These are phyloP conservation scores for Zelostemma sp. DNA, from an alignment of 1,140 invertebrate species.

Conservation along the genomic window DNA sequence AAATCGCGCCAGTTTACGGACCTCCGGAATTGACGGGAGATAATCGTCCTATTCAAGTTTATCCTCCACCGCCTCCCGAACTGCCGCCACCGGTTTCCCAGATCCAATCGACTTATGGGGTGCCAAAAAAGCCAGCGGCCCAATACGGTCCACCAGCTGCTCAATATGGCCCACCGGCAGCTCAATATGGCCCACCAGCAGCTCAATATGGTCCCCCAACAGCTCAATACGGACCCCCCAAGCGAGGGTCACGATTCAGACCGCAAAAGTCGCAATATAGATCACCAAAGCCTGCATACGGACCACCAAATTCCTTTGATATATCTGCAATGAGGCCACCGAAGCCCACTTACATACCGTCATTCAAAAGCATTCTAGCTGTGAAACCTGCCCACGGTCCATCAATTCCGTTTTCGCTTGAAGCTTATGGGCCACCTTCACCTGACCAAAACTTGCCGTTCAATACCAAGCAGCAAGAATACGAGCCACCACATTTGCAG, in stretches of 20 bases:
- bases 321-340: conserved; percentile 54
- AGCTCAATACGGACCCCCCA: conserved; percentile 42
- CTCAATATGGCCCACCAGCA: conserved; percentile 67
- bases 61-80: conserved; percentile 60
- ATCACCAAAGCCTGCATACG: no score
- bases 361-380: conserved; percentile 32
- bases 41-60: conserved; percentile 62
- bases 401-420: conserved; percentile 57
- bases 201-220: conserved; percentile 59
- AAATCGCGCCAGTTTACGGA: conserved; percentile 65
- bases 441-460: conserved; percentile 47
- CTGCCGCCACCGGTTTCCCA: conserved; percentile 62
- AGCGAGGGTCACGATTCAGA: no score
- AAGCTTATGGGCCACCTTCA: conserved; percentile 62
- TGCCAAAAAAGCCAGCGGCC: conserved; percentile 52
- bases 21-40: conserved; percentile 60
- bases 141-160: conserved; percentile 35
- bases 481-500: conserved; percentile 64
- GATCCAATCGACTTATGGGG: conserved; percentile 63
- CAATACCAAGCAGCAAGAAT: conserved; percentile 61
- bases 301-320: conserved; percentile 58
- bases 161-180: conserved; percentile 60
- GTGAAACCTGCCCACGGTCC: conserved; percentile 52
- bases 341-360: conserved; percentile 58
- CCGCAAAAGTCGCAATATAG: no score